A percentile compares a stretch with the other conserved stretches of the same genome.
phyloP scores from a whole-genome alignment of 2,797 vertebrate genomes.

The Anolis apletophallus region DNA sequence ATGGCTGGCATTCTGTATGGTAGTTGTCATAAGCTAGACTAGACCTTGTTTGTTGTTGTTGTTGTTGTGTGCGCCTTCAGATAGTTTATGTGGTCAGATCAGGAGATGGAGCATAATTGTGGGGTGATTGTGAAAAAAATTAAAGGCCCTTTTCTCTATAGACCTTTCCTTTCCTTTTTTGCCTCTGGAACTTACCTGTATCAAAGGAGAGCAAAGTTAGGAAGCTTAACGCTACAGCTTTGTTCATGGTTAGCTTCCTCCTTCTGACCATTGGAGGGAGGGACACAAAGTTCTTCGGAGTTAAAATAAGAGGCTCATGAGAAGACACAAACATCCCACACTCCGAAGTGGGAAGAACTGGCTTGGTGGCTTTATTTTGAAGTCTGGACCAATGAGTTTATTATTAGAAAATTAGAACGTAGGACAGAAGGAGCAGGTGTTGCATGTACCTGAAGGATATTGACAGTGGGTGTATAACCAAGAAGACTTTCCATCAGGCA shows the following conservation, averaged over 20 bases:
- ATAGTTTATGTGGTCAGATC: too few species aligned
- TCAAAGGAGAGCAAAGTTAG: conserved; percentile 5
- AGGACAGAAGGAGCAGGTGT: neutral
- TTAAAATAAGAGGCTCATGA: neutral
- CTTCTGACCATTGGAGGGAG: neutral
- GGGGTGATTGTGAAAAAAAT: too few species aligned
- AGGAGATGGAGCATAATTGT: too few species aligned
- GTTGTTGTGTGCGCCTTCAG: too few species aligned
- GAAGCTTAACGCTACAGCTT: neutral
- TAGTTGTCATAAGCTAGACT: too few species aligned
- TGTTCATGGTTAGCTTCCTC: neutral
- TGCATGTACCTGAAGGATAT: neutral
- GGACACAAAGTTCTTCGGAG: neutral
- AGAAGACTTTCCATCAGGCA: neutral
- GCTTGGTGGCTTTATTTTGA: neutral
- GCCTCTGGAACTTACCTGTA: conserved; percentile 9
- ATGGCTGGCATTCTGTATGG: too few species aligned
- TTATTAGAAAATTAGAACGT: neutral
- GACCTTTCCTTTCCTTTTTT: neutral
- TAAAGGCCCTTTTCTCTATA: too few species aligned
- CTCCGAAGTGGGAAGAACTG: neutral
- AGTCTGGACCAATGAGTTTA: neutral
- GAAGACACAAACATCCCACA: neutral
- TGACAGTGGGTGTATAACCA: neutral
- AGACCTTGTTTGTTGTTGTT: too few species aligned